Conservation (phyloP, 2,888 invertebrate species). For the Belgica antarctica region DNA sequence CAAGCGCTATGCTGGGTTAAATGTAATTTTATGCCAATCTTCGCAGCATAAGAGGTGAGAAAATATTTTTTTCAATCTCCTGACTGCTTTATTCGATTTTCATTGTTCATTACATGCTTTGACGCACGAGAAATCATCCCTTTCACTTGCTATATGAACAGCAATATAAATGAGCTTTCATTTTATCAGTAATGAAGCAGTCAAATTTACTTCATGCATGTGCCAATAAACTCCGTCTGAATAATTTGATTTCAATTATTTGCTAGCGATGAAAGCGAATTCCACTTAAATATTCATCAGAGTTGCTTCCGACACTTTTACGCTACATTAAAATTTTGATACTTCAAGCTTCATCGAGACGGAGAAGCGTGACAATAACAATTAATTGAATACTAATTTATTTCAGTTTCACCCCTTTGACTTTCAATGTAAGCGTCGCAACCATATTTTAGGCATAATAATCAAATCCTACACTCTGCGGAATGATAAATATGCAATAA, state of each 20-base stretch:
- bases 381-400: conserved; percentile 38
- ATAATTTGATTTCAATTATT: conserved; percentile 30
- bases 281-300: not conserved
- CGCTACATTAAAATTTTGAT: too few relatives aligned
- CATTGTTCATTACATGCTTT: too few relatives aligned
- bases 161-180: too few relatives aligned
- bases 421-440: not conserved
- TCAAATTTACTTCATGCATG: not conserved
- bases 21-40: conserved; percentile 12
- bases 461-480: not conserved
- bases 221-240: not conserved
- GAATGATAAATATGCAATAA: conserved; percentile 35
- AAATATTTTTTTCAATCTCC: not conserved
- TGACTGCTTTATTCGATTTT: too few relatives aligned
- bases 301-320: not conserved
- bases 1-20: too few relatives aligned
- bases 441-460: not conserved
- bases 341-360: not conserved
- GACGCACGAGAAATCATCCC: not conserved
- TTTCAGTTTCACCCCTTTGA: conserved; percentile 1
- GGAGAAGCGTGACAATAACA: conserved; percentile 24
- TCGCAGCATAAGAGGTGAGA: conserved; percentile 1
- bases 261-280: not conserved
- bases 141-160: not conserved
- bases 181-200: conserved; percentile 34